Evolutionary conservation across 2,797 vertebrate species (phyloP).

Genomic region (Sebastes cheni): DNA sequence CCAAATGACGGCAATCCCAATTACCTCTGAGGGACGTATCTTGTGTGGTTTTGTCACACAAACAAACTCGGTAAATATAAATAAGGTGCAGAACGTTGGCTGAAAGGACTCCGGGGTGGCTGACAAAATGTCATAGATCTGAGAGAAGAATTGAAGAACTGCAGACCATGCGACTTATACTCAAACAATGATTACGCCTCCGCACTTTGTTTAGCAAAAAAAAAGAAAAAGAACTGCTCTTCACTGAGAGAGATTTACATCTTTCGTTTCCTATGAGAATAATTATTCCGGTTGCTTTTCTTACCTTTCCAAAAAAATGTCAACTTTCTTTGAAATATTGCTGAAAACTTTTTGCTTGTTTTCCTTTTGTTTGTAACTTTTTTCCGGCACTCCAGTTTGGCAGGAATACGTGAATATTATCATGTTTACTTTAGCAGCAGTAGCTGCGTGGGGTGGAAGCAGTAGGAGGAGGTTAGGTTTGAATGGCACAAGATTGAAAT

Average conservation of each 20-base stretch:
- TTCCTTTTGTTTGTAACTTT: conserved; percentile 44
- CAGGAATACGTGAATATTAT: conserved; percentile 16
- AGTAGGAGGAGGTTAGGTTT: conserved; percentile 56
- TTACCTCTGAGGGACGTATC: conserved; percentile 67
- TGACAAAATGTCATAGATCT: conserved; percentile 67
- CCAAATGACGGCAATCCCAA: conserved; percentile 74
- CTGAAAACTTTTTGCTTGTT: conserved; percentile 43
- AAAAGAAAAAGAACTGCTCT: not conserved
- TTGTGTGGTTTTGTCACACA: conserved; percentile 68
- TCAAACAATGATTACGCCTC: conserved; percentile 41
- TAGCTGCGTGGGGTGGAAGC: conserved; percentile 23
- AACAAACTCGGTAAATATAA: conserved; percentile 78
- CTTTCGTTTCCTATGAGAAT: conserved; percentile 44
- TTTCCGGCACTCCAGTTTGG: conserved; percentile 10
- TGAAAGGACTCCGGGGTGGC: conserved; percentile 51
- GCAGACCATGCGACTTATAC: conserved; percentile 27
- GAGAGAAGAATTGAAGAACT: conserved; percentile 14
- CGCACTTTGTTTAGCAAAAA: conserved; percentile 27
- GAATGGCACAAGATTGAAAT: conserved; percentile 60
- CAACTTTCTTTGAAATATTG: conserved; percentile 29
- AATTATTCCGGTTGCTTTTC: conserved; percentile 22
- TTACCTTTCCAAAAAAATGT: conserved; percentile 34
- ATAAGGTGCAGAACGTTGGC: conserved; percentile 50
- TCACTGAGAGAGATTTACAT: conserved; percentile 10
- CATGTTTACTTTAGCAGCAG: conserved; percentile 41